Percentiles rank a stretch among this genome's conserved stretches.
Evolutionary conservation across 1,140 invertebrate species (phyloP).

Genomic region (Gryon sp.): DNA sequence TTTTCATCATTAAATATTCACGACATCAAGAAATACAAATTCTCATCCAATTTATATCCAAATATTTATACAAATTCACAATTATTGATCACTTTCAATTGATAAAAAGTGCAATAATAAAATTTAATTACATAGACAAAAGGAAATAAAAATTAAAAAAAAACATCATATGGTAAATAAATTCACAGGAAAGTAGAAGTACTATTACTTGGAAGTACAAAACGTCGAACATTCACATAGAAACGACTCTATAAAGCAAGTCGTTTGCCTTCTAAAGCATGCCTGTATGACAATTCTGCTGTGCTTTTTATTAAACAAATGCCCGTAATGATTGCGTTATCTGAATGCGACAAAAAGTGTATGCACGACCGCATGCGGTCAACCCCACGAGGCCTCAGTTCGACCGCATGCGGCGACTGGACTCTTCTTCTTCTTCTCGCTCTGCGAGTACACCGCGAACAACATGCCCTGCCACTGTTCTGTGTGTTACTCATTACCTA

Average conservation of each 20-base stretch:
- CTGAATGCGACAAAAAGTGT: slow-evolving; percentile 24
- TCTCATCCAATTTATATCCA: no score
- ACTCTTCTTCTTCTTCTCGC: slow-evolving; percentile 38
- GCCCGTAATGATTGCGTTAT: slow-evolving; percentile 35
- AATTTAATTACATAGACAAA: no score
- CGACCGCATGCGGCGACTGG: slow-evolving; percentile 42
- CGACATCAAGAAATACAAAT: no score
- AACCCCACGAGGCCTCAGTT: slow-evolving; percentile 11
- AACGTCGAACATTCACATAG: no score
- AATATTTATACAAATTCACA: no score
- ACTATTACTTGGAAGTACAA: no score
- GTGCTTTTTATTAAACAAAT: slow-evolving; percentile 38
- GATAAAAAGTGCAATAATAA: no score
- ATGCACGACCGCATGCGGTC: slow-evolving; percentile 38
- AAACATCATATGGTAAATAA: no score
- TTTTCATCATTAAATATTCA: no score
- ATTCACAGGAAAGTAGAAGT: no score
- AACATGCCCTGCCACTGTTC: neutral
- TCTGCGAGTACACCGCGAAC: neutral
- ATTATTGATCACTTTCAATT: no score
- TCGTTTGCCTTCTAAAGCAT: slow-evolving; percentile 13
- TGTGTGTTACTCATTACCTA: slow-evolving; percentile 46
- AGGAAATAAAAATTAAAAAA: no score
- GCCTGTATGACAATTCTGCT: slow-evolving; percentile 2
- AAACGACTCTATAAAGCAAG: slow-evolving; percentile 7